These are phyloP conservation scores for Siniperca scherzeri DNA, from an alignment of 2,797 vertebrate genomes.

Conservation along the genomic window DNA sequence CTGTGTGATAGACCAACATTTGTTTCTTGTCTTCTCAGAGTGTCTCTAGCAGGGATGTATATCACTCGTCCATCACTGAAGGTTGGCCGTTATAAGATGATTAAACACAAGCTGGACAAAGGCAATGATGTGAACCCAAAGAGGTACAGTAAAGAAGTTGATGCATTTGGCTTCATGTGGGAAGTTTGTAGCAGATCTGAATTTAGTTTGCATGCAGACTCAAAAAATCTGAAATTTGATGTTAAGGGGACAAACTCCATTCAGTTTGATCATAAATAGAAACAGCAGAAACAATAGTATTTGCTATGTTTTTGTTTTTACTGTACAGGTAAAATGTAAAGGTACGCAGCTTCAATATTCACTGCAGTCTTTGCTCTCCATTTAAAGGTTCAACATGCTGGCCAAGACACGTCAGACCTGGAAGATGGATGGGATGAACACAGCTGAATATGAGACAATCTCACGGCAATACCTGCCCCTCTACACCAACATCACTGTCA, in stretches of 20 bases:
- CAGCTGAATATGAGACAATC: slow-evolving; percentile 81
- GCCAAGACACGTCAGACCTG: slow-evolving; percentile 85
- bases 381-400: slow-evolving; percentile 87
- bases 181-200: neutral
- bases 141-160: slow-evolving; percentile 75
- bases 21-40: slow-evolving; percentile 72
- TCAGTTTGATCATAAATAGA: neutral
- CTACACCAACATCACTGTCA: slow-evolving; percentile 89
- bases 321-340: neutral
- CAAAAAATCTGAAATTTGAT: neutral
- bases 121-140: slow-evolving; percentile 88
- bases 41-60: slow-evolving; percentile 87
- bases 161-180: neutral
- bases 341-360: neutral
- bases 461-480: slow-evolving; percentile 83
- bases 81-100: slow-evolving; percentile 89
- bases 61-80: slow-evolving; percentile 87
- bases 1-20: neutral
- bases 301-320: neutral
- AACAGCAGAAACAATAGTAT: neutral
- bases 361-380: neutral
- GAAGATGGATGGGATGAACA: slow-evolving; percentile 87
- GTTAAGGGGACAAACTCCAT: neutral
- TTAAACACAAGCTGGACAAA: slow-evolving; percentile 89
- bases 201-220: neutral